Base-by-base conservation (phyloP, 2,113 vertebrate genomes). In the Cavia porcellus region DNA sequence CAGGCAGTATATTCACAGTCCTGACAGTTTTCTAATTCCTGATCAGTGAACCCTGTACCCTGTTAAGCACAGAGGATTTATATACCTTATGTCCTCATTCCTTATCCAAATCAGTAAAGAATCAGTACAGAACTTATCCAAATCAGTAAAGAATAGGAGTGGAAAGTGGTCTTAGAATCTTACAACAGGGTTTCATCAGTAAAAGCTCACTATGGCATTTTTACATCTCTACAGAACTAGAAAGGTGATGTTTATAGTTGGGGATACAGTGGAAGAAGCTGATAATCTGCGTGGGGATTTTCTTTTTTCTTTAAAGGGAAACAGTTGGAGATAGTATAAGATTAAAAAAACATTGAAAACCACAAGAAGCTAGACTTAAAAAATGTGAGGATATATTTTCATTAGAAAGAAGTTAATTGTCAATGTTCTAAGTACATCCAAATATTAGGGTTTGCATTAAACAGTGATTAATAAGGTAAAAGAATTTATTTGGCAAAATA, bases 401-500 rank as follows among this genome's bases (percentile, higher is more conserved):
- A 89, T 30, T 42, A 79, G 45, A 90, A 95, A 91, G 28, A 45
- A 47, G 8, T 45, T 64, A 93, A 42, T 9, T 68, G 20, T 12
- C 94, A 95, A 95, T 38, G 10, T 61, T 61, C 7, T 57, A 91
- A 64, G 32, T 62, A 68, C 2, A 86, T 15, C 24, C n/a, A 82
- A 81, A 77, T 85, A 86, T 62, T 4, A 87, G 42, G 25, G 20
- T 79, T 42, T 77, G 52, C n/a, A 88, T 0, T 89, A 57, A 90
- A 30, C 75, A 90, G 89, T 13, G 10, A 81, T 62, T 52, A 75
- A 52, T 86, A 93, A 85, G 6, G 47, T n/a, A 90, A 1, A 62
- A 57, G 12, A 82, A 90, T 87, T 92, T 90, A 84, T 92, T 92
- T 94, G 28, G 4, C 1, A 80, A 96, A 94, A 92, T 75, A 91